phyloP scores from a whole-genome alignment of 2,888 invertebrate genomes.

The Tineola bisselliella region DNA sequence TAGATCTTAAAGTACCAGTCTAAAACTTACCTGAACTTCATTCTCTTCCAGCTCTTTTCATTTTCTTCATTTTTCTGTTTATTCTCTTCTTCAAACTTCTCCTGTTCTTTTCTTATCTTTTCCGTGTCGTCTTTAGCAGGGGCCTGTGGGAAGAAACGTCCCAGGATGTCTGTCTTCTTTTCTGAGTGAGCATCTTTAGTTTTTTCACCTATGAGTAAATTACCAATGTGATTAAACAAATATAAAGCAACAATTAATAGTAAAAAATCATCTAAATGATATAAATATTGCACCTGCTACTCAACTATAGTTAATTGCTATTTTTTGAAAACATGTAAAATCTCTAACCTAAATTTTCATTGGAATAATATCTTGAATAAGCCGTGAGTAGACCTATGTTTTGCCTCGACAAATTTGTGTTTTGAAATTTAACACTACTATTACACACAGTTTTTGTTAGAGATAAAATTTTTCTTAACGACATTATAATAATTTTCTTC shows the following conservation, averaged over 20 bases:
- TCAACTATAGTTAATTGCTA: not conserved
- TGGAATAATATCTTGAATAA: constrained; percentile 43
- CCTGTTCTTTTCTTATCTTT: constrained; percentile 65
- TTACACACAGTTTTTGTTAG: constrained; percentile 42
- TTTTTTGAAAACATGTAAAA: not conserved
- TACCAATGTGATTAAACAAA: not conserved
- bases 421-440: constrained; percentile 35
- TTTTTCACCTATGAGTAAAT: not conserved
- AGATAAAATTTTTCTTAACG: constrained; percentile 49
- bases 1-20: not conserved
- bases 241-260: not conserved
- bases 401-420: constrained; percentile 36
- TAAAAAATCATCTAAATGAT: not conserved
- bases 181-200: constrained; percentile 27
- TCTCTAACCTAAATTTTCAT: constrained; percentile 56
- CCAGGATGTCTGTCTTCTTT: constrained; percentile 57
- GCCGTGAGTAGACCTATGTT: constrained; percentile 40
- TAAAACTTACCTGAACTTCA: constrained; percentile 71
- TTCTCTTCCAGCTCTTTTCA: constrained; percentile 76
- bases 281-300: not conserved
- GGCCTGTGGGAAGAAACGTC: constrained; percentile 68
- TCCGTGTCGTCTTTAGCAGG: constrained; percentile 47
- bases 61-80: constrained; percentile 69
- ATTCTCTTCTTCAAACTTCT: constrained; percentile 62
- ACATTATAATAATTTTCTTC: constrained; percentile 30